Base-by-base conservation (phyloP, 2,888 invertebrate genomes). In the Cistogaster globosa region DNA sequence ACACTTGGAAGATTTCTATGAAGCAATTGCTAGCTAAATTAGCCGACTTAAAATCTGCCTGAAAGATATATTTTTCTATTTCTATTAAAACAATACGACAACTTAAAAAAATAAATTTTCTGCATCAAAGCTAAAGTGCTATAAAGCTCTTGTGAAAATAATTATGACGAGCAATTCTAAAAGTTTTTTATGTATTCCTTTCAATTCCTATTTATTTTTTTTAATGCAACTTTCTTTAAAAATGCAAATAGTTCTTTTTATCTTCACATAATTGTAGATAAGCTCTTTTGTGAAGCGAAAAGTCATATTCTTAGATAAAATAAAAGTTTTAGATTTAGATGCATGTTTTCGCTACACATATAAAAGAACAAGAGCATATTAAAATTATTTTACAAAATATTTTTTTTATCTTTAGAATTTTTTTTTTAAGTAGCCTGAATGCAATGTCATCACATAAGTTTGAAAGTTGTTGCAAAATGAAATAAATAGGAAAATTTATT, bases 371-470 rank as follows among this genome's bases (percentile, higher is more conserved):
- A 57, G 20, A 57, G 38, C 65, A 8, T 72, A 38, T 51, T 71
- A 32, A 58, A 76, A 65, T 58, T 71, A 65, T 71, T 71, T 77
- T 65, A 45, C 51, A 53, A 55, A 53, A 69, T 16, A 45, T 69
- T 62, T 62, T 74, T 67, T 36, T n/a, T n/a, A n/a, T 16, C 38
- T 12, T 12, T 42, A 22, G 14, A 32, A 42, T 53, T 26, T 69
- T 48, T 57, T 67, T 65, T 72, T 71, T 77, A 76, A 78, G 75
- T 67, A 58, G 78, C 75, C 74, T 51, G 62, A 65, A 76, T 72
- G 53, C 38, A 58, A 42, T 42, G n/a, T 38, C 36, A 62, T 53
- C 16, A 18, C 20, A 20, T 65, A 55, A 74, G 71, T 42, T 63
- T 53, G 51, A 51, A 51, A 57, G 57, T 67, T 82, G 75, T 82